Conservation (phyloP, 2,797 vertebrate species). For the Eulemur rubriventer region DNA sequence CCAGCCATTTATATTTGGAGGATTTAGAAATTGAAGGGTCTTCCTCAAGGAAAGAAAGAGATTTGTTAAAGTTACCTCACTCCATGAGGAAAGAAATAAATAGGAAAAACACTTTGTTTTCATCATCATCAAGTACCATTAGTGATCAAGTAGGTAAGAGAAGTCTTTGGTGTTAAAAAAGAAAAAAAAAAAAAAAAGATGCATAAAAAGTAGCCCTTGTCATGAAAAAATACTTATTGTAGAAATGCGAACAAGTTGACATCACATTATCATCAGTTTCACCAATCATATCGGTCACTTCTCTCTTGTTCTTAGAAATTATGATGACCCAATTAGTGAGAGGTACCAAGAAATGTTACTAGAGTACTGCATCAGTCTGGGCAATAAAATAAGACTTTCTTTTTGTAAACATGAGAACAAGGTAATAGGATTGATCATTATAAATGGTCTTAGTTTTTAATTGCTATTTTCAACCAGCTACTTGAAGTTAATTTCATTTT, state of each 20-base stretch:
- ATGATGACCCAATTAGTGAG: background rate
- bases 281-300: background rate
- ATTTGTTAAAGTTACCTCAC: background rate
- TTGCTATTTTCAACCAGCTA: background rate
- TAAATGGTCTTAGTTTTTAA: background rate
- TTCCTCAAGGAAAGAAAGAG: background rate
- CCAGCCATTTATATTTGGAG: background rate
- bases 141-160: background rate
- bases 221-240: background rate
- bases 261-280: background rate
- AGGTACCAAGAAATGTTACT: background rate
- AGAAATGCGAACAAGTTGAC: background rate
- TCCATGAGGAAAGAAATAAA: background rate
- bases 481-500: background rate
- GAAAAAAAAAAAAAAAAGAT: background rate
- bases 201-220: background rate
- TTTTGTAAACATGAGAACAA: background rate
- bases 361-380: background rate
- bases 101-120: background rate
- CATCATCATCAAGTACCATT: background rate
- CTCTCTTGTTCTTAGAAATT: background rate
- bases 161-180: background rate
- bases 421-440: background rate
- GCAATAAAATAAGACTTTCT: background rate
- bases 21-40: background rate